phyloP scores from a whole-genome alignment of 2,888 invertebrate genomes.

The Pediacus dermestoides region DNA sequence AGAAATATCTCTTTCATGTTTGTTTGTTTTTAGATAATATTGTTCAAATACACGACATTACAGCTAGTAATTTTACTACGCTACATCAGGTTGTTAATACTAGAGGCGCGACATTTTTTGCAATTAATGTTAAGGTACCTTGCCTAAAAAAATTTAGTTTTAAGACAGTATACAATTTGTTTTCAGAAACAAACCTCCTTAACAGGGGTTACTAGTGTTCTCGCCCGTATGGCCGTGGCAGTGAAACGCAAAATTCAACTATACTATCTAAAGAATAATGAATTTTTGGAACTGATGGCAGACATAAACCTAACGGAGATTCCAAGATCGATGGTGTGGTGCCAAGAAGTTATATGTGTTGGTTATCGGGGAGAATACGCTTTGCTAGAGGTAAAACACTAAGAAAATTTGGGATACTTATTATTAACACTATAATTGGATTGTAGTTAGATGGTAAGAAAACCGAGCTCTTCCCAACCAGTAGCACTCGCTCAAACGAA shows the following conservation, averaged over 20 bases:
- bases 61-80: constrained; percentile 73
- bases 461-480: constrained; percentile 82
- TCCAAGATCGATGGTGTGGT: constrained; percentile 79
- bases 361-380: constrained; percentile 71
- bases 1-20: no score
- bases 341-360: constrained; percentile 78
- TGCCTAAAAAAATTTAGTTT: no score
- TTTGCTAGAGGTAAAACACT: constrained; percentile 28
- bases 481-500: constrained; percentile 72
- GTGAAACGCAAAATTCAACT: constrained; percentile 81
- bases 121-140: constrained; percentile 74
- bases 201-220: constrained; percentile 72
- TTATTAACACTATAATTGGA: no score
- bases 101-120: constrained; percentile 86
- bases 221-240: constrained; percentile 83
- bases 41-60: constrained; percentile 79
- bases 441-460: constrained; percentile 58
- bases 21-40: constrained; percentile 62
- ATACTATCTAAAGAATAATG: constrained; percentile 84
- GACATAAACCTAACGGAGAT: constrained; percentile 77
- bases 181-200: constrained; percentile 56
- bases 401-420: neutral
- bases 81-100: constrained; percentile 74
- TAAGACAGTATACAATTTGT: constrained; percentile 8
- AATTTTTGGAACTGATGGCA: constrained; percentile 68